A percentile compares a stretch with the other conserved stretches of the same genome.
phyloP scores from a whole-genome alignment of 2,797 vertebrate genomes.

The Taenioides sp. region DNA sequence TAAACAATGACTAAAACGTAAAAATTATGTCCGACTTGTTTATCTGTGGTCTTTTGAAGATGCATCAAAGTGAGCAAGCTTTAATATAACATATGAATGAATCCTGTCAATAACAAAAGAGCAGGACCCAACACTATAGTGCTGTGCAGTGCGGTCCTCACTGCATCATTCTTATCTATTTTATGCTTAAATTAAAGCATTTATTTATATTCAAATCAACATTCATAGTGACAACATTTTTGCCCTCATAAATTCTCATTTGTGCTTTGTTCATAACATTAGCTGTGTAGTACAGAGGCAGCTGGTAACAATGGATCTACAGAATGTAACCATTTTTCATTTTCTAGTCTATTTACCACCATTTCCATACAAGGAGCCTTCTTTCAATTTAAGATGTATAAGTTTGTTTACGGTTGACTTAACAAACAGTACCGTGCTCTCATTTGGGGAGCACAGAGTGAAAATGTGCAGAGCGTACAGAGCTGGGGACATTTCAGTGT shows the following conservation, averaged over 20 bases:
- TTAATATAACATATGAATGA: not conserved
- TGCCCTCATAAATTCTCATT: not conserved
- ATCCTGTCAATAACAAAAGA: not conserved
- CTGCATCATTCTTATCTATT: not conserved
- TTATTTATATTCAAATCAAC: not conserved
- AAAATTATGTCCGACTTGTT: not conserved
- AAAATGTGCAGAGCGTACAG: not conserved
- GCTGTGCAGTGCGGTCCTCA: not conserved
- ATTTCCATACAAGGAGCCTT: not conserved
- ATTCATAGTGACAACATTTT: not conserved
- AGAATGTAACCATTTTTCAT: not conserved
- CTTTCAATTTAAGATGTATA: not conserved
- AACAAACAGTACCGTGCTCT: not conserved
- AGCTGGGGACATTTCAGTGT: not conserved
- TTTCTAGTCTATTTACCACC: not conserved
- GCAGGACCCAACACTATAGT: not conserved
- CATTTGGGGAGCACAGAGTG: not conserved
- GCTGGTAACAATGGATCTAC: not conserved
- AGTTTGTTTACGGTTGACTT: slow-evolving; percentile 4
- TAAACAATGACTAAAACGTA: not conserved
- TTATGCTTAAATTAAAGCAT: too few species aligned
- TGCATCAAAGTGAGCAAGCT: not conserved
- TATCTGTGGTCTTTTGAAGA: not conserved
- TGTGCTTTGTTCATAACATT: not conserved
- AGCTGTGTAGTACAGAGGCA: not conserved